Conservation (phyloP, 2,888 invertebrate genomes). For the Seira ritae region DNA sequence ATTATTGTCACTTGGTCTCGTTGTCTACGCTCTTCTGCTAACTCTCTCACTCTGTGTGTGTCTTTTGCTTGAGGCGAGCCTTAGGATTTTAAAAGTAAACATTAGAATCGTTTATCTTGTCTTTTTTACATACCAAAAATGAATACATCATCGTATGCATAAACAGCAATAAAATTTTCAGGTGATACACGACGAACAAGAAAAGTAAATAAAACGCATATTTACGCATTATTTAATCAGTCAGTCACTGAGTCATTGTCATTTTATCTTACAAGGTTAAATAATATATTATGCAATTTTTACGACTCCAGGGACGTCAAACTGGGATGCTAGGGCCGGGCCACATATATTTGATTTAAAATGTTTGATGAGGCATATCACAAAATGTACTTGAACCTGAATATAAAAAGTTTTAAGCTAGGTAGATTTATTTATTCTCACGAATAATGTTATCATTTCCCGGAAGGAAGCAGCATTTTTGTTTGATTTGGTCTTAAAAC, state of each 20-base stretch:
- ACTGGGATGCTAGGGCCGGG: neutral
- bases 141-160: slow-evolving; percentile 10
- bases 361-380: too few species aligned
- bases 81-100: slow-evolving; percentile 25
- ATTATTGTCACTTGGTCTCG: slow-evolving; percentile 46
- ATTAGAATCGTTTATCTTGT: neutral
- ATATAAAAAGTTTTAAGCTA: too few species aligned
- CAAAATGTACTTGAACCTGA: too few species aligned
- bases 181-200: neutral
- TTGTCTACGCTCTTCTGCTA: neutral
- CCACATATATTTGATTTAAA: neutral
- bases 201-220: slow-evolving; percentile 38
- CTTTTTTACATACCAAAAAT: neutral
- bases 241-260: slow-evolving; percentile 33
- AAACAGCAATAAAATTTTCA: neutral
- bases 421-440: too few species aligned
- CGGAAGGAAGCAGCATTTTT: too few species aligned
- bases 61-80: slow-evolving; percentile 11
- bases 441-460: too few species aligned
- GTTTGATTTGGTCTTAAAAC: too few species aligned
- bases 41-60: slow-evolving; percentile 22
- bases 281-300: neutral
- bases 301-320: too few species aligned
- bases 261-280: slow-evolving; percentile 4
- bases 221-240: slow-evolving; percentile 44